phyloP scores from a whole-genome alignment of 2,797 vertebrate species.

The Scyliorhinus canicula region DNA sequence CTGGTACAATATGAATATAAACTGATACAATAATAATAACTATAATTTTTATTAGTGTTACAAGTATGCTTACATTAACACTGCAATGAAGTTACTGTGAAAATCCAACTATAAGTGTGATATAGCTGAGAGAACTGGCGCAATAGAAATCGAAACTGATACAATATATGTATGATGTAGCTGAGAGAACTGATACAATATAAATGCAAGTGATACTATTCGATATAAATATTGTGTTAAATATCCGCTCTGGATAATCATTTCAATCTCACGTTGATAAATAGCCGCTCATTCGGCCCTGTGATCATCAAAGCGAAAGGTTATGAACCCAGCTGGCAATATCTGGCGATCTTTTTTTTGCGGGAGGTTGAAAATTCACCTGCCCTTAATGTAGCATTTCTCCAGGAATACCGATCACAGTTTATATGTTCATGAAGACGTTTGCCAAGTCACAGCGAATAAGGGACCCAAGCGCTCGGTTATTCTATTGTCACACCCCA shows the following conservation, averaged over 20 bases:
- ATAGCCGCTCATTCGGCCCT: not conserved
- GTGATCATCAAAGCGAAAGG: too few species aligned
- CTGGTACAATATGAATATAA: too few species aligned
- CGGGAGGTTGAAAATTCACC: not conserved
- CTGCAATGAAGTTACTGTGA: too few species aligned
- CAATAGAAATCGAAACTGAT: too few species aligned
- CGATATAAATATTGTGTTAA: not conserved
- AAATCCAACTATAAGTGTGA: too few species aligned
- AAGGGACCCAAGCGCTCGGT: not conserved
- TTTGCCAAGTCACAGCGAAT: not conserved
- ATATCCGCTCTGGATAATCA: not conserved
- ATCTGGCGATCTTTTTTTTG: not conserved
- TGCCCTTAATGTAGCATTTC: not conserved
- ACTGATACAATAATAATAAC: too few species aligned
- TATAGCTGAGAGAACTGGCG: too few species aligned
- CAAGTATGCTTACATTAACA: too few species aligned
- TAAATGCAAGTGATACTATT: not conserved
- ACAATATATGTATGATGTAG: too few species aligned
- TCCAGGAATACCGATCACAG: not conserved
- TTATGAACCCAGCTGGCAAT: not conserved
- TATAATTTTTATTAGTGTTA: too few species aligned
- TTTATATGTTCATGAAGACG: not conserved
- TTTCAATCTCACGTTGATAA: not conserved
- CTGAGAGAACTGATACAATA: not conserved
- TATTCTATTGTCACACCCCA: not conserved